Evolutionary conservation across 2,888 invertebrate species (phyloP).

Genomic region (Merodon equestris): DNA sequence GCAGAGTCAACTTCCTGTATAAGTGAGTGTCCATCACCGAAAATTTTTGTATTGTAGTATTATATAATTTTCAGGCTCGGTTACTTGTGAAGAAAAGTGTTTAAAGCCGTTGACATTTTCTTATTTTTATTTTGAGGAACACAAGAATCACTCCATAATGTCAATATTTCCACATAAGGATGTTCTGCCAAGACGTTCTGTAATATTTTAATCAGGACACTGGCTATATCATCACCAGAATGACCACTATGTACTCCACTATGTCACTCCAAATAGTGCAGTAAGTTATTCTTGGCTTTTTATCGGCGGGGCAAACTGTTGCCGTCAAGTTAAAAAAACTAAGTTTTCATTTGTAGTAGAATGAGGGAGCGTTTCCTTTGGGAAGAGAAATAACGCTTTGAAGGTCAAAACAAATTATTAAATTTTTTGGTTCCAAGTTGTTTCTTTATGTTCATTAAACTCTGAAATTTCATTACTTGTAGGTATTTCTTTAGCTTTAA

Average conservation of each 20-base stretch:
- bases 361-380: conserved; percentile 27
- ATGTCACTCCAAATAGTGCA: conserved; percentile 9
- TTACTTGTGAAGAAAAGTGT: conserved; percentile 18
- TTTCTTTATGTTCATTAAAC: conserved; percentile 22
- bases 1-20: conserved; percentile 32
- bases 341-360: conserved; percentile 28
- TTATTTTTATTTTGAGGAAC: conserved; percentile 34
- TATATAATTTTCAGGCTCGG: conserved; percentile 9
- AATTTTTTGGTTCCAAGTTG: conserved; percentile 19
- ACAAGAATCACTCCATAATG: conserved; percentile 1
- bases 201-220: neutral
- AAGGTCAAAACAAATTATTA: conserved; percentile 23
- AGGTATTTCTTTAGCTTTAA: conserved; percentile 28
- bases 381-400: conserved; percentile 23
- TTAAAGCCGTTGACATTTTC: conserved; percentile 26
- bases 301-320: neutral
- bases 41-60: conserved; percentile 19
- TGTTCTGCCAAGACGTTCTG: neutral
- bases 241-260: neutral
- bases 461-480: conserved; percentile 22
- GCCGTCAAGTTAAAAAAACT: conserved; percentile 27
- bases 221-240: neutral
- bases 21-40: conserved; percentile 23
- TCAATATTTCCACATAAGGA: neutral
- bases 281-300: neutral